Conservation (phyloP, 1,140 invertebrate genomes). For the Babylonia areolata region DNA sequence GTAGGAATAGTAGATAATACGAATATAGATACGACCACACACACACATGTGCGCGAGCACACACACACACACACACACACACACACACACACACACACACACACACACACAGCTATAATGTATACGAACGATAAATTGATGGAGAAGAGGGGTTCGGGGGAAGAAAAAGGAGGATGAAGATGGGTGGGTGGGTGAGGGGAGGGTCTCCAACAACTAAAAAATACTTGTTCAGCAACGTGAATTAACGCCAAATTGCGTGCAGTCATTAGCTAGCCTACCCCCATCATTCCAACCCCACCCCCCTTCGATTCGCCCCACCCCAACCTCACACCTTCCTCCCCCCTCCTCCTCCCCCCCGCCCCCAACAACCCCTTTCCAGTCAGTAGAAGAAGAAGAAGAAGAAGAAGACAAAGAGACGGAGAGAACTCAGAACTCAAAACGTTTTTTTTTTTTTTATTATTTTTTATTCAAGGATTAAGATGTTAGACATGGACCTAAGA, state of each 20-base stretch:
- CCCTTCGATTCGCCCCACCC: background rate
- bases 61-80: constrained; percentile 19
- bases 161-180: too few species aligned
- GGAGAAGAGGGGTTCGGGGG: too few species aligned
- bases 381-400: background rate
- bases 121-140: too few species aligned
- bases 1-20: too few species aligned
- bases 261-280: constrained; percentile 31
- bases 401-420: background rate
- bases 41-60: background rate
- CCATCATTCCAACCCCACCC: too few species aligned
- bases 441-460: background rate
- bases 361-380: too few species aligned
- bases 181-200: too few species aligned
- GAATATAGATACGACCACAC: too few species aligned
- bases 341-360: too few species aligned
- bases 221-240: constrained; percentile 19
- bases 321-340: too few species aligned
- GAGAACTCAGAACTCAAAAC: background rate
- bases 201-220: constrained; percentile 20
- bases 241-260: constrained; percentile 35
- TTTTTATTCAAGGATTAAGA: too few species aligned
- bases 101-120: background rate
- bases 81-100: constrained; percentile 20
- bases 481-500: too few species aligned